Percentiles rank a stretch among this genome's conserved stretches.
Evolutionary conservation across 2,113 vertebrate genomes (phyloP).

Genomic region (Rhinogobius similis): DNA sequence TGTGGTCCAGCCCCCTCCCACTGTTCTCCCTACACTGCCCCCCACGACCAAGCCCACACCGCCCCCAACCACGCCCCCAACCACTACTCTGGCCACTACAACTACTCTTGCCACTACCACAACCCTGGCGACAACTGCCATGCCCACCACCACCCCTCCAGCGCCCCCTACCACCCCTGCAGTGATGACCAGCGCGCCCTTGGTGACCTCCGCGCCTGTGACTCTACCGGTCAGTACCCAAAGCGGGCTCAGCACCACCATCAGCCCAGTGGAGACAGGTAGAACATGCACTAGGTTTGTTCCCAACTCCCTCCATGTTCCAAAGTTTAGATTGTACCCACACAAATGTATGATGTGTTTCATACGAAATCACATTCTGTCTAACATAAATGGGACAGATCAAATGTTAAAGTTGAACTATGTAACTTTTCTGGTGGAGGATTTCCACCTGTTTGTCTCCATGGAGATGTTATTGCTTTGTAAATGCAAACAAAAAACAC

Average conservation of each 20-base stretch:
- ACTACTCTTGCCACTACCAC: constrained; percentile 18
- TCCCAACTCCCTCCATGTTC: constrained; percentile 41
- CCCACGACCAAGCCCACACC: constrained; percentile 18
- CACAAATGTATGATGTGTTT: background rate
- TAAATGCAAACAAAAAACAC: no score
- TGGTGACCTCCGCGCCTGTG: constrained; percentile 49
- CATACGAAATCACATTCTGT: no score
- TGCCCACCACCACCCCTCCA: constrained; percentile 32
- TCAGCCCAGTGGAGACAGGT: constrained; percentile 78
- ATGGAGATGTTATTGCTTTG: background rate
- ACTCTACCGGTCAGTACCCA: constrained; percentile 75
- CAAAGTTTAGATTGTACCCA: background rate
- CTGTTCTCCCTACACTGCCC: constrained; percentile 5
- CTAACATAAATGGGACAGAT: background rate
- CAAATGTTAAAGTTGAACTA: no score
- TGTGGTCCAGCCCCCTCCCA: constrained; percentile 29
- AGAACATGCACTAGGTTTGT: constrained; percentile 71
- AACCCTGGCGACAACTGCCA: constrained; percentile 27
- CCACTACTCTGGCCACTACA: constrained; percentile 38
- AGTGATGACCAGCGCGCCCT: constrained; percentile 42
- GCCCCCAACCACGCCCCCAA: constrained; percentile 31
- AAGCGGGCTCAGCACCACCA: constrained; percentile 69
- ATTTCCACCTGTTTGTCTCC: background rate
- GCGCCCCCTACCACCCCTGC: constrained; percentile 31
- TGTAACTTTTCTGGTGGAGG: no score